These are phyloP conservation scores for Sander vitreus DNA, from an alignment of 2,113 vertebrate genomes.

Conservation along the genomic window DNA sequence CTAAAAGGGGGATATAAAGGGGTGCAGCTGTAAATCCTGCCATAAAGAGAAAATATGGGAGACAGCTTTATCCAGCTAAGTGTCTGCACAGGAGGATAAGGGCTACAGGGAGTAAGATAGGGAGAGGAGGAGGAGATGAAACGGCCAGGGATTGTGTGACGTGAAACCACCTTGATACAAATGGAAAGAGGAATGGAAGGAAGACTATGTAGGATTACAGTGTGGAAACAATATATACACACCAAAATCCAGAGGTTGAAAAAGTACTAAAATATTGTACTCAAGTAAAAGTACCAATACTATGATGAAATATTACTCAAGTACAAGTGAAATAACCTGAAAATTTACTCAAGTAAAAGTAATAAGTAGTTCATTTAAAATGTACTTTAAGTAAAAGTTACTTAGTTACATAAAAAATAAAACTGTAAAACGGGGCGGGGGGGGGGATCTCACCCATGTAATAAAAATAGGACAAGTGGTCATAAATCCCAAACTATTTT, in stretches of 20 bases:
- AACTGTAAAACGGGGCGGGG: too few relatives aligned
- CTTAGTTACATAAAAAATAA: too few relatives aligned
- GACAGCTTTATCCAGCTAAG: constrained; percentile 73
- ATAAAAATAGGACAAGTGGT: too few relatives aligned
- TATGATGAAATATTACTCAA: too few relatives aligned
- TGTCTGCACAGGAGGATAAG: constrained; percentile 70
- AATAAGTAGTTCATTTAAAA: too few relatives aligned
- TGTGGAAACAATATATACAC: constrained; percentile 16
- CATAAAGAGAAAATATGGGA: constrained; percentile 70
- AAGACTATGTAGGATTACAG: constrained; percentile 31
- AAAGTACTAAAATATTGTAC: too few relatives aligned
- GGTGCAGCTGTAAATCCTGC: constrained; percentile 68
- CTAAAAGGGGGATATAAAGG: constrained; percentile 55
- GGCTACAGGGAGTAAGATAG: constrained; percentile 61
- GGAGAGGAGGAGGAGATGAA: constrained; percentile 49
- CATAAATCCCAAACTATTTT: too few relatives aligned
- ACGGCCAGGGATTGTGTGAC: constrained; percentile 23
- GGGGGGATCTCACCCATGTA: too few relatives aligned
- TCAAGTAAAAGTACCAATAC: too few relatives aligned
- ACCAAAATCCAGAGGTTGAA: constrained; percentile 6
- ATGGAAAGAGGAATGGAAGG: constrained; percentile 24
- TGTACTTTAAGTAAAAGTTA: too few relatives aligned
- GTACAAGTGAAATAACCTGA: too few relatives aligned
- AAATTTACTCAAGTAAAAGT: too few relatives aligned
- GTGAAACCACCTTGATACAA: constrained; percentile 45